A percentile compares a stretch with the other conserved stretches of the same genome.
phyloP scores from a whole-genome alignment of 2,113 vertebrate species.

The Phaetusa simplex region DNA sequence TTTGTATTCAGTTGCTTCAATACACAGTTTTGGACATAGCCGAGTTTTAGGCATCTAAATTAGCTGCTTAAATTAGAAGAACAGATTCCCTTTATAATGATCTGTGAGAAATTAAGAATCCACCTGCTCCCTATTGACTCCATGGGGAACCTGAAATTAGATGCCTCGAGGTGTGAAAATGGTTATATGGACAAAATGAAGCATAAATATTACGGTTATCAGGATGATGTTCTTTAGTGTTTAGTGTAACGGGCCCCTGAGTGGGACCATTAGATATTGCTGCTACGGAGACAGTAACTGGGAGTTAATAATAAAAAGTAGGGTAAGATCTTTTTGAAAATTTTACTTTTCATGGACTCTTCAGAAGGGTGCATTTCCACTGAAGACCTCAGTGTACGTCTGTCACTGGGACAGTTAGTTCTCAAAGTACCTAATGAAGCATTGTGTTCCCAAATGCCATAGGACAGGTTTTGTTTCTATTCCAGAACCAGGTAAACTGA shows the following conservation, averaged over 20 bases:
- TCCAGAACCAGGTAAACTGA: neutral
- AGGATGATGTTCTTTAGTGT: neutral
- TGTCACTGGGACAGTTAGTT: neutral
- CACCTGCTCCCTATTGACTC: neutral
- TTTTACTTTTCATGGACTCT: neutral
- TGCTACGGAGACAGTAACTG: neutral
- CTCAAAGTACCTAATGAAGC: neutral
- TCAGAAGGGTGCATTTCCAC: neutral
- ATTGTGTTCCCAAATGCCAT: neutral
- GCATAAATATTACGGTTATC: neutral
- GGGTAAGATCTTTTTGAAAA: neutral
- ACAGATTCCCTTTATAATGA: neutral
- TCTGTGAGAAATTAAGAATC: neutral
- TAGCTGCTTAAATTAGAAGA: neutral
- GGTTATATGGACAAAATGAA: neutral
- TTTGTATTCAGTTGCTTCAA: neutral
- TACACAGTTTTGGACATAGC: neutral
- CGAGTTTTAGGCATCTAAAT: neutral
- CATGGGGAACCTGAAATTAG: neutral
- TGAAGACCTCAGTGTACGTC: neutral
- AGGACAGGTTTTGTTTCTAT: neutral
- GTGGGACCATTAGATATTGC: neutral
- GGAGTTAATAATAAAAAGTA: neutral
- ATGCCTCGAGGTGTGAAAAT: neutral
- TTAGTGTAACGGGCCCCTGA: neutral